Evolutionary conservation across 2,888 invertebrate species (phyloP).

Genomic region (Archips crataeganus): DNA sequence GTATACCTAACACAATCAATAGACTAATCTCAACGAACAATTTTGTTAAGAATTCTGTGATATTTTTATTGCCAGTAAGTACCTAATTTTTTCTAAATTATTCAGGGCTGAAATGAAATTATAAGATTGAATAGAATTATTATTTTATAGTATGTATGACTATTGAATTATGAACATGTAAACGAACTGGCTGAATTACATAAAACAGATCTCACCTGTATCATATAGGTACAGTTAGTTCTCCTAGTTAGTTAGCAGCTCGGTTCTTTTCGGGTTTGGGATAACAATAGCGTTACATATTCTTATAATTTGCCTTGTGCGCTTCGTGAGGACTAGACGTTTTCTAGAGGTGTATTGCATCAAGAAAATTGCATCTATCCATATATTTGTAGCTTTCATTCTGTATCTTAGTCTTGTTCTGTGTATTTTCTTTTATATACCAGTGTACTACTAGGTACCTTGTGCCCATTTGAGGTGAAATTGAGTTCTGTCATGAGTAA

Average conservation of each 20-base stretch:
- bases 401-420: too few species aligned
- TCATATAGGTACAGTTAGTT: neutral
- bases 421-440: too few species aligned
- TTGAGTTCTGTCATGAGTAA: too few species aligned
- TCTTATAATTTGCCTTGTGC: too few species aligned
- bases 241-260: neutral
- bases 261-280: neutral
- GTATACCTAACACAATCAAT: neutral
- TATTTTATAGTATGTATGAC: neutral
- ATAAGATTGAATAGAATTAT: neutral
- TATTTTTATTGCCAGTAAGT: conserved; percentile 31
- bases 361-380: too few species aligned
- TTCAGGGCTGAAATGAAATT: neutral
- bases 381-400: too few species aligned
- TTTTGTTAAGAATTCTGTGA: conserved; percentile 29
- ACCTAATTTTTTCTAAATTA: conserved; percentile 15
- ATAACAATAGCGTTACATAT: too few species aligned
- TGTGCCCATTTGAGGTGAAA: too few species aligned
- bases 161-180: neutral
- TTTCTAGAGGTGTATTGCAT: too few species aligned
- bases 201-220: neutral
- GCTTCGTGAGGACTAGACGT: too few species aligned
- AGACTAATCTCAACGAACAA: conserved; percentile 9
- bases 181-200: neutral
- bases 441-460: too few species aligned